Evolutionary conservation across 2,888 invertebrate genomes (phyloP), one percentile per base, ranked within the genome.

Genomic region (Pemphredon lugubris): DNA sequence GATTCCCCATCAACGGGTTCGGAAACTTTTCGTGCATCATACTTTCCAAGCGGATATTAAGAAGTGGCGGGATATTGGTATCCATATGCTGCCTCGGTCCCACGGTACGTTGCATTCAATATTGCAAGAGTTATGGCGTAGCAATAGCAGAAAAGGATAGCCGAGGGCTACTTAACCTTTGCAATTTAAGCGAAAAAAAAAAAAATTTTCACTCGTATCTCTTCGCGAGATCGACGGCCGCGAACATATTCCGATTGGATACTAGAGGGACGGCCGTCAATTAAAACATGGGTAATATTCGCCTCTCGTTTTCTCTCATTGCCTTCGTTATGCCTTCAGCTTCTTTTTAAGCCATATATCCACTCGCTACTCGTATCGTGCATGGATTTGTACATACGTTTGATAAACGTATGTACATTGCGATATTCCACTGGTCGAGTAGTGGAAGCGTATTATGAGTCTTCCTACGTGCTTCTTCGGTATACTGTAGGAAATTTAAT

Each of bases 61-160:
- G 66, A 72, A 70, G 67, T 64, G 75, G 67, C 60, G 64, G 75
- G 64, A 73, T 79, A 78, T 78, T 68, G 75, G 64, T 76, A 69
- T 76, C 58, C 69, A 60, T 68, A 75, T 76, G 66, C 72, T 69
- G 59, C 48, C 63, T 64, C 64, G 57, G 18, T 40, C 26, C 34
- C 63, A 30, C 60, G 71, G 61, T 39, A 67, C 71, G 50, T 37
- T 61, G 66, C 67, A 34, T 74, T 79, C 71, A 48, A 72, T 73
- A 73, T 66, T 23, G 64, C 59, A 23, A 37, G 40, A 65, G 71
- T 55, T 50, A 53, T 21, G 50, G 42, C 2, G 26, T 21, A 23
- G 32, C 63, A 47, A 39, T 39, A 9, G 13, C 11, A 34, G 51
- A 51, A 64, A 59, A 39, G 11, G 37, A 6, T 18, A 13, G 58